phyloP scores from a whole-genome alignment of 2,888 invertebrate species.

The Spilosoma lubricipeda region DNA sequence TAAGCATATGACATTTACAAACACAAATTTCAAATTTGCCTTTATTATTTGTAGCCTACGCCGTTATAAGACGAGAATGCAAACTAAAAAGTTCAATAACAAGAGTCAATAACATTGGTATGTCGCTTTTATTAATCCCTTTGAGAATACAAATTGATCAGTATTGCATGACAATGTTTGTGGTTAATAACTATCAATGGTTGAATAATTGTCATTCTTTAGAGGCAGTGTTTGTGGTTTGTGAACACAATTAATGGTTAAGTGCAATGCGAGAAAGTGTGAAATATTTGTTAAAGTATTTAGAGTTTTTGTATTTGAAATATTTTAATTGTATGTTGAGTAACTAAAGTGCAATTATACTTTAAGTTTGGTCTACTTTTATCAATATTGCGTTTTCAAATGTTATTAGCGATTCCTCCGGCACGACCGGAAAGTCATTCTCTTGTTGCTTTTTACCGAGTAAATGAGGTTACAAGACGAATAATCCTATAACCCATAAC shows the following conservation, averaged over 20 bases:
- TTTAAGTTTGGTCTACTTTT: not conserved
- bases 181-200: conserved; percentile 38
- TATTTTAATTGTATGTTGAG: not conserved
- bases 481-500: too few relatives aligned
- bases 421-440: too few relatives aligned
- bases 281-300: not conserved
- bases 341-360: not conserved
- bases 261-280: not conserved
- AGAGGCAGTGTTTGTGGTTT: not conserved
- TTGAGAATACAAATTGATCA: conserved; percentile 30
- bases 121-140: conserved; percentile 44
- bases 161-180: conserved; percentile 37
- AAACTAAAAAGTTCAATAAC: conserved; percentile 18
- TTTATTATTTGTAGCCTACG: not conserved
- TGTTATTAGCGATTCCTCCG: too few relatives aligned
- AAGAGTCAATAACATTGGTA: conserved; percentile 46
- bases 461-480: too few relatives aligned
- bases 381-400: not conserved
- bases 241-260: not conserved
- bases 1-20: conserved; percentile 1
- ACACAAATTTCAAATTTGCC: conserved; percentile 11
- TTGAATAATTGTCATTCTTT: conserved; percentile 26
- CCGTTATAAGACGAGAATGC: conserved; percentile 2
- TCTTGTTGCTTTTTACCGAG: too few relatives aligned
- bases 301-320: not conserved